Conservation (phyloP, 2,113 vertebrate genomes). For the Peromyscus leucopus region DNA sequence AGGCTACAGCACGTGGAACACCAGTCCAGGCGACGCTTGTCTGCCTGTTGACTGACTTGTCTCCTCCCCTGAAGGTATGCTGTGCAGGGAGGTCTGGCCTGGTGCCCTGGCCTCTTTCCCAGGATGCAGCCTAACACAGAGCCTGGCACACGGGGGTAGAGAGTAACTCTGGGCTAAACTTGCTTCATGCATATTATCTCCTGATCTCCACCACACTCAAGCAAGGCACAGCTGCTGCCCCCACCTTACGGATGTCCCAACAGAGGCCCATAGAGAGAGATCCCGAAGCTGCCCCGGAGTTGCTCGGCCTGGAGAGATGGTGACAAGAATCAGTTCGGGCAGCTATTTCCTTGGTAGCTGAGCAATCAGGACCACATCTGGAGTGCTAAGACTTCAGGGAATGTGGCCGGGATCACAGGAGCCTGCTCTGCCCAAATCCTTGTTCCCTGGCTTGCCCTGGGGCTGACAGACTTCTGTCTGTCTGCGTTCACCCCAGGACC, state of each 20-base stretch:
- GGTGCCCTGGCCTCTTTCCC: not conserved
- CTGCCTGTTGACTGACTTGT: not conserved
- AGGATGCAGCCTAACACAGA: not conserved
- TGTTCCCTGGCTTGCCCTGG: not conserved
- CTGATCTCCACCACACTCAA: not conserved
- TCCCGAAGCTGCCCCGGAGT: not conserved
- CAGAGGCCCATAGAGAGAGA: not conserved
- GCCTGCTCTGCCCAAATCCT: not conserved
- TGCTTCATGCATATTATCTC: not conserved
- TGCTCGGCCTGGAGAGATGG: not conserved
- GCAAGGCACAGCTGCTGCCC: not conserved
- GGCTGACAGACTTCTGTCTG: too few relatives aligned
- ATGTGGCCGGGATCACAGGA: not conserved
- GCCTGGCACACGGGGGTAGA: not conserved
- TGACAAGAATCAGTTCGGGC: too few relatives aligned
- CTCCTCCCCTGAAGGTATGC: not conserved
- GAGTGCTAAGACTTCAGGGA: not conserved
- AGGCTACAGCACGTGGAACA: not conserved
- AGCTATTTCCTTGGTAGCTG: not conserved
- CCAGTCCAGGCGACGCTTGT: not conserved
- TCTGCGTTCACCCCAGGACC: not conserved
- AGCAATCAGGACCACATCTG: not conserved
- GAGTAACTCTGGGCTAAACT: not conserved
- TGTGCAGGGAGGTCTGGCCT: accelerated
- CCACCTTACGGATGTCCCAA: not conserved